Evolutionary conservation across 1,140 invertebrate species (phyloP).

Genomic region (Mizuhopecten yessoensis): DNA sequence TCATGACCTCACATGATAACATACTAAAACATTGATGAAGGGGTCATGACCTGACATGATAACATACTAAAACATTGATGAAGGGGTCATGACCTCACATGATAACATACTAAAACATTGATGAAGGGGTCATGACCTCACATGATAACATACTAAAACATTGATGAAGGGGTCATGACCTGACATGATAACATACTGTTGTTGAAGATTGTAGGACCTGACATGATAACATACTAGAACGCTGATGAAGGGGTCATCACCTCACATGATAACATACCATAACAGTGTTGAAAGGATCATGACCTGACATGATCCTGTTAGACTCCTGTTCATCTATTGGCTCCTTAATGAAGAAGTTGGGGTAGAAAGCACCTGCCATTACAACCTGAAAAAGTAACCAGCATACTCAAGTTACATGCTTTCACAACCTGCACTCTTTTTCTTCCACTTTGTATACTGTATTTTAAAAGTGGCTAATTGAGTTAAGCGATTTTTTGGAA

Average conservation of each 20-base stretch:
- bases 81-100: background rate
- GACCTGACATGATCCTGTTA: slow-evolving; percentile 87
- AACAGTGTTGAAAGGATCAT: slow-evolving; percentile 91
- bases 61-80: slow-evolving; percentile 23
- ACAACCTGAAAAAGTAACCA: slow-evolving; percentile 86
- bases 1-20: slow-evolving; percentile 45
- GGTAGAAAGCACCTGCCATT: slow-evolving; percentile 94
- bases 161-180: background rate
- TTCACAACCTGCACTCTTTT: too few relatives aligned
- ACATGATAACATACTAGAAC: slow-evolving; percentile 82
- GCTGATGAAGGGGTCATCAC: background rate
- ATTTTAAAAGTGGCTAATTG: too few relatives aligned
- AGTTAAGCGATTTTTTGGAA: too few relatives aligned
- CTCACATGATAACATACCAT: slow-evolving; percentile 85
- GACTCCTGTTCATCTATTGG: slow-evolving; percentile 87
- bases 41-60: slow-evolving; percentile 89
- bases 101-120: slow-evolving; percentile 88
- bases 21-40: slow-evolving; percentile 89
- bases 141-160: slow-evolving; percentile 80
- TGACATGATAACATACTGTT: slow-evolving; percentile 86
- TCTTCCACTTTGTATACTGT: too few relatives aligned
- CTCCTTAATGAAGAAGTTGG: slow-evolving; percentile 91
- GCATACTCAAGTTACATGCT: background rate
- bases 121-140: slow-evolving; percentile 89
- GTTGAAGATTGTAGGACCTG: slow-evolving; percentile 89